A percentile compares a stretch with the other conserved stretches of the same genome.
Conservation (phyloP, 1,140 invertebrate genomes). For the Drosophila melanica region DNA sequence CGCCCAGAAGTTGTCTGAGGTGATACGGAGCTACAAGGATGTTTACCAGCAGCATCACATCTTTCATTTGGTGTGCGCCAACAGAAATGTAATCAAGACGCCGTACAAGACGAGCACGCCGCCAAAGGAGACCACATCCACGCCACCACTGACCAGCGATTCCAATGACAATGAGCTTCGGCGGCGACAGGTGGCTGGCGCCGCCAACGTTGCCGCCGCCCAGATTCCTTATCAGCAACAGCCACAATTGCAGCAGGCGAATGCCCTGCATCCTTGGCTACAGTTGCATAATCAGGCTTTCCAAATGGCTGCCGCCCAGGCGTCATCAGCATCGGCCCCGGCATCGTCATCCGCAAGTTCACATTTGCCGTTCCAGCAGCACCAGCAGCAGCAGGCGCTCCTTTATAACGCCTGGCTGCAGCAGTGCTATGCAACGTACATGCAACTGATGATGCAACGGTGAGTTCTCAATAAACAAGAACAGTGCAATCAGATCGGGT, state of each 20-base stretch:
- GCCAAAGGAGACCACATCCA: conserved; percentile 19
- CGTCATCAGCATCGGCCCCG: conserved; percentile 6
- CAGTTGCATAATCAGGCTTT: conserved; percentile 45
- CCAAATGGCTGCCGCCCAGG: conserved; percentile 15
- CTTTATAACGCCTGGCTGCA: conserved; percentile 88
- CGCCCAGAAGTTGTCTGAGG: conserved; percentile 90
- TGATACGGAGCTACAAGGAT: conserved; percentile 90
- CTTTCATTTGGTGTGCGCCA: conserved; percentile 92
- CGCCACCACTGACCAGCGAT: conserved; percentile 38
- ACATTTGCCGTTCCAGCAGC: conserved; percentile 52
- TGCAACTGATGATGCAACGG: conserved; percentile 93
- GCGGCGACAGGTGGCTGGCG: conserved; percentile 68
- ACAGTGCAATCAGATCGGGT: no score
- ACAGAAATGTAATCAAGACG: conserved; percentile 77
- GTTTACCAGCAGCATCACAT: conserved; percentile 88
- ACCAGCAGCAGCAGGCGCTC: conserved; percentile 68
- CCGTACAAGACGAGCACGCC: conserved; percentile 55
- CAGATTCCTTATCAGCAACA: conserved; percentile 51
- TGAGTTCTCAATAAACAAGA: conserved; percentile 66
- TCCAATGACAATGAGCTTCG: conserved; percentile 81
- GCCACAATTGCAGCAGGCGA: conserved; percentile 21
- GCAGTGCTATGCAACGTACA: conserved; percentile 93
- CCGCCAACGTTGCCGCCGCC: conserved; percentile 14
- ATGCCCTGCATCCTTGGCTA: conserved; percentile 33
- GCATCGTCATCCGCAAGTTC: conserved; percentile 12